Base-by-base conservation (phyloP, 1,140 invertebrate species). In the Drosophila mauritiana region DNA sequence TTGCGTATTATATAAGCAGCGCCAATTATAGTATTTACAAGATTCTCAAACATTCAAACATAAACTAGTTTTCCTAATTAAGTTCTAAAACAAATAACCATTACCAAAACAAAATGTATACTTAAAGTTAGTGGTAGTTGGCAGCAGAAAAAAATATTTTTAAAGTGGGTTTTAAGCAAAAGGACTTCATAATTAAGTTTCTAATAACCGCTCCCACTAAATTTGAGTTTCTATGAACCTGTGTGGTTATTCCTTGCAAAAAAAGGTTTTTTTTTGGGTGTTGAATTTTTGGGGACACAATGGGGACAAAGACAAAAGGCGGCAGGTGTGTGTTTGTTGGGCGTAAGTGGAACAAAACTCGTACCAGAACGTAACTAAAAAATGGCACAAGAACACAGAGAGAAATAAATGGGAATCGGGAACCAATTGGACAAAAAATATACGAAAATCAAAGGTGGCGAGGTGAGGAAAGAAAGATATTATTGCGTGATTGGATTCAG, bases 361-460 rank as follows among this genome's bases (percentile, higher is more conserved):
- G 20, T 22, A 22, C 39, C 37, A 48, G 37, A 54, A 56, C 42
- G 39, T 5, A 68, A 68, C 43, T 45, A 20, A 63, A 22, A 25
- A 67, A 62, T 49, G 51, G 40, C 57, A 63, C 42, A 54, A 67
- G 46, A 31, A 42, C 40, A 65, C 22, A 46, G 65, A 36, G 45
- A 52, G 25, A 64, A 55, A 63, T 11, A 53, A 51, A 61, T 42
- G 48, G 10, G 37, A 46, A 25, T 45, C 10, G 55, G 40, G 4
- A 68, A 68, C 59, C 64, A 58, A 62, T 48, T 52, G 56, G 53
- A 49, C 52, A 36, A 54, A 72, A 69, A 69, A 37, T 48, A 55
- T 75, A 76, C 58, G 55, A 67, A 88, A 88, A 78, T 62, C 15
- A 80, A 75, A 57, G 54, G 63, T 73, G 73, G 54, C 43, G 70